Evolutionary conservation across 2,797 vertebrate species (phyloP).

Genomic region (Heliangelus exortis): DNA sequence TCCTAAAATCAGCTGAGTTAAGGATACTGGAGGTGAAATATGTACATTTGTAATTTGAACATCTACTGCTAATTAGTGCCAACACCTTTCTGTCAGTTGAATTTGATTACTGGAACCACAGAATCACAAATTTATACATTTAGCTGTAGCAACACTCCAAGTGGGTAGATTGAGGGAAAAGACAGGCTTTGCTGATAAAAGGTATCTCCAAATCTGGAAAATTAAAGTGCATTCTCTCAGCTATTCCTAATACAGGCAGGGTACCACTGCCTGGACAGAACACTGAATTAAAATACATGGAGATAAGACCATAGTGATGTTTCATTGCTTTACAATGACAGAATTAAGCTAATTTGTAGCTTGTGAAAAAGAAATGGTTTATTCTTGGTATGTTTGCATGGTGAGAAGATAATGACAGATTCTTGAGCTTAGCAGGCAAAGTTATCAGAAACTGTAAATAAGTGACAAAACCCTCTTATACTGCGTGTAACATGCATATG

Average conservation of each 20-base stretch:
- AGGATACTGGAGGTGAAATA: neutral
- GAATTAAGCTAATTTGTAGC: neutral
- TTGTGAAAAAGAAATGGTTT: neutral
- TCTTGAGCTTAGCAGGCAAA: neutral
- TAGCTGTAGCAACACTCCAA: neutral
- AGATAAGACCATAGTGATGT: neutral
- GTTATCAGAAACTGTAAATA: neutral
- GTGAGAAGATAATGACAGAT: neutral
- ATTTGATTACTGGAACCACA: neutral
- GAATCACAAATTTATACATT: neutral
- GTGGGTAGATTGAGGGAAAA: neutral
- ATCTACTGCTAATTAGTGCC: neutral
- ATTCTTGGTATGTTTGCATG: neutral
- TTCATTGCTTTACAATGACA: neutral
- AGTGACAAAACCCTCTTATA: neutral
- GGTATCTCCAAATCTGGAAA: neutral
- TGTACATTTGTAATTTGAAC: neutral
- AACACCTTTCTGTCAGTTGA: neutral
- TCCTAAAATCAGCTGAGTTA: neutral
- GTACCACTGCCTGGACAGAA: neutral
- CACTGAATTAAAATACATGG: neutral
- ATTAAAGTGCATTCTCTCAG: neutral
- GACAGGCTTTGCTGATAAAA: neutral
- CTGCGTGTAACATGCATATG: neutral
- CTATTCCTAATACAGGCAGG: neutral